Percentiles rank a stretch among this genome's conserved stretches.
Evolutionary conservation across 2,113 vertebrate genomes (phyloP).

Genomic region (Gulo gulo): DNA sequence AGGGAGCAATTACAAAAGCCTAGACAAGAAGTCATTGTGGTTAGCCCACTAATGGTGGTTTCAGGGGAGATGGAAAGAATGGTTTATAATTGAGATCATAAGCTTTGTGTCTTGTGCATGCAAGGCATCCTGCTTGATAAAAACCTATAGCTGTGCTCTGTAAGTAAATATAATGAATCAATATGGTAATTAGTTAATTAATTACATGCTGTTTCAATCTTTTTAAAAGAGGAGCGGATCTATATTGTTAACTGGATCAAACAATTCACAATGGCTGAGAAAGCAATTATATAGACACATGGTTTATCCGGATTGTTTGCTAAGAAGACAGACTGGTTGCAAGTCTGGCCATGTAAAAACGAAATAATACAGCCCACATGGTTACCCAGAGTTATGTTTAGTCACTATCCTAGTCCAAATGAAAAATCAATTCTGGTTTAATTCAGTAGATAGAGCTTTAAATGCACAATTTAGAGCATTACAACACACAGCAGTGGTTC

Average conservation of each 20-base stretch:
- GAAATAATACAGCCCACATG: background rate
- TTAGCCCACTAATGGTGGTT: background rate
- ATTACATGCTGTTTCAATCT: conserved; percentile 35
- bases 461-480: background rate
- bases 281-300: conserved; percentile 28
- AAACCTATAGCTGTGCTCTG: background rate
- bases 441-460: background rate
- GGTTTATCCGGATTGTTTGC: conserved; percentile 24
- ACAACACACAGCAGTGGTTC: background rate
- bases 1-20: background rate
- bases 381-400: background rate
- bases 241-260: conserved; percentile 47
- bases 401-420: background rate
- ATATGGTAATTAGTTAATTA: conserved; percentile 56
- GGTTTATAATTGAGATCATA: background rate
- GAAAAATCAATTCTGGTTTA: background rate
- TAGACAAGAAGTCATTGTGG: background rate
- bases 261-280: conserved; percentile 17
- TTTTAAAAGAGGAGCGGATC: conserved; percentile 26
- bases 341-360: conserved; percentile 12
- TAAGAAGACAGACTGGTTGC: conserved; percentile 7
- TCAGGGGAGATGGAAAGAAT: background rate
- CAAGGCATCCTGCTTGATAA: background rate
- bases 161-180: conserved; percentile 37
- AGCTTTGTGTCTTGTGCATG: background rate